Evolutionary conservation across 2,888 invertebrate genomes (phyloP), one percentile per base, ranked within the genome.

Genomic region (Epistrophe eligans): DNA sequence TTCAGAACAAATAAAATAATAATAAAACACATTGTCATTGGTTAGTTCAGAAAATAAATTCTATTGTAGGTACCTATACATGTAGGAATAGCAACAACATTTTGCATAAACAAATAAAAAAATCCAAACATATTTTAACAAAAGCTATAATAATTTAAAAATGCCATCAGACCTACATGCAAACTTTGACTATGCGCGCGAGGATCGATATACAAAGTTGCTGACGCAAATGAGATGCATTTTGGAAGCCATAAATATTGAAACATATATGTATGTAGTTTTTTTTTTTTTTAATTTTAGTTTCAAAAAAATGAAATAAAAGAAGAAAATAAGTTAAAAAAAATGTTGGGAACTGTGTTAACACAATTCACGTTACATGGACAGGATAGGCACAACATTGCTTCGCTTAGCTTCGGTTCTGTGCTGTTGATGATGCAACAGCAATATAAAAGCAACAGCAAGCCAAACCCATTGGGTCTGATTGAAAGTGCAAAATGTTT

Each of bases 331-430:
- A 24, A 15, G 1, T 32, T 15, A 55, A 67, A 24, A 67, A 24
- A 67, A 19, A 66, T 50, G 35, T 24, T 52, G 67, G 55, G 43
- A 76, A 67, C 66, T 66, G 32, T 77, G 82, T 77, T 82, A 72
- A 83, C 72, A 83, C 82, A 67, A 72, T 55, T 73, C 82, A 83
- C 72, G 79, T 83, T 79, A 83, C 77, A 77, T 60, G 50, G 45
- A 28, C 60, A 50, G 32, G 40, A 2, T 8, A n/a, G 15, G 55
- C 55, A 4, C 6, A 55, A 55, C 50, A 43, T 57, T 32, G 57
- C 40, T 43, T 62, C 40, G 17, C 9, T 10, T 38, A 17, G n/a
- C n/a, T n/a, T n/a, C 0, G 13, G 58, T 58, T 35, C 52, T 19
- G 24, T 8, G 28, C 32, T 35, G 19, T 35, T 19, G 55, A 45